These are phyloP conservation scores for Coenonympha glycerion DNA, from an alignment of 2,888 invertebrate genomes.

Conservation along the genomic window DNA sequence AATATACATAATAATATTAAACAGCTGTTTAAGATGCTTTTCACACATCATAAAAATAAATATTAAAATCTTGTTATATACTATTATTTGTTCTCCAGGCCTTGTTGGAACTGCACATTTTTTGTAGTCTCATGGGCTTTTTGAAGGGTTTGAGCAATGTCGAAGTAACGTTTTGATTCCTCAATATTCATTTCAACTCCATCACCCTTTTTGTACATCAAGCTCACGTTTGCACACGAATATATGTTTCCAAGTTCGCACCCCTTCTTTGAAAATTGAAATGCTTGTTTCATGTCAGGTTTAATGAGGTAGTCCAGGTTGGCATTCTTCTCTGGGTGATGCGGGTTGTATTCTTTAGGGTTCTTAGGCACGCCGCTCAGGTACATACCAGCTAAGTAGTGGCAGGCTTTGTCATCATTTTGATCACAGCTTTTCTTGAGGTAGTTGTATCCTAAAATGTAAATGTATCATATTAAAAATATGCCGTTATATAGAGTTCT, in stretches of 20 bases:
- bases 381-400: conserved; percentile 86
- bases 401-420: conserved; percentile 83
- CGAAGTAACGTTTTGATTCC: conserved; percentile 83
- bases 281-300: conserved; percentile 85
- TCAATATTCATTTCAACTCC: conserved; percentile 84
- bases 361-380: conserved; percentile 82
- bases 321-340: conserved; percentile 55
- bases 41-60: background rate
- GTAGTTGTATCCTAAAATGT: conserved; percentile 70
- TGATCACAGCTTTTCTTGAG: conserved; percentile 77
- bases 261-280: conserved; percentile 83
- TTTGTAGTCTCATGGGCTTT: conserved; percentile 77
- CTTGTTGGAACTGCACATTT: conserved; percentile 76
- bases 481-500: too few species aligned
- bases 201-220: conserved; percentile 90
- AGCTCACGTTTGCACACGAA: conserved; percentile 92
- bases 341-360: conserved; percentile 60
- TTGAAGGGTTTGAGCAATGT: conserved; percentile 82
- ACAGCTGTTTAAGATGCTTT: too few species aligned
- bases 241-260: conserved; percentile 90
- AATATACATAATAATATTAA: background rate
- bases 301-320: conserved; percentile 73
- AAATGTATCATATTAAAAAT: background rate
- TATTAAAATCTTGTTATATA: background rate
- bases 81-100: conserved; percentile 40